phyloP scores from a whole-genome alignment of 2,888 invertebrate species.

The Eumacrocentrus americanus region DNA sequence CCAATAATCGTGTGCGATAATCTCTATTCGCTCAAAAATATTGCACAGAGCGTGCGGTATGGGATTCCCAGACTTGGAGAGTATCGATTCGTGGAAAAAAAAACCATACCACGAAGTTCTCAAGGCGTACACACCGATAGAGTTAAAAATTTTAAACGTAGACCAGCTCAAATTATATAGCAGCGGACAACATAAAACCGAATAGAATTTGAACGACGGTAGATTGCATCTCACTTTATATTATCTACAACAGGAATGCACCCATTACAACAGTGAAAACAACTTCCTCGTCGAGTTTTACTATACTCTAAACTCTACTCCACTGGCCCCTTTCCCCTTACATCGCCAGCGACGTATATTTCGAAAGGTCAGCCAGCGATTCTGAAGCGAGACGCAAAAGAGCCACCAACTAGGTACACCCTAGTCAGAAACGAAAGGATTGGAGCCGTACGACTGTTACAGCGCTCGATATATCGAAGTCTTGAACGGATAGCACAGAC shows the following conservation, averaged over 20 bases:
- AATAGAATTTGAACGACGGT: conserved; percentile 24
- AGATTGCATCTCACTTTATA: conserved; percentile 28
- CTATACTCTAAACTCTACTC: conserved; percentile 21
- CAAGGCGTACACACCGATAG: not conserved
- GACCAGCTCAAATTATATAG: too few relatives aligned
- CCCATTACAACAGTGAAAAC: conserved; percentile 32
- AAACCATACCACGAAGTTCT: not conserved
- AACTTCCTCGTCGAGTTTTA: conserved; percentile 36
- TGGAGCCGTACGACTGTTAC: too few relatives aligned
- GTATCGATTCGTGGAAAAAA: not conserved
- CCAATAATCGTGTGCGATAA: too few relatives aligned
- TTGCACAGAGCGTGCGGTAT: not conserved
- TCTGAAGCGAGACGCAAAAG: conserved; percentile 36
- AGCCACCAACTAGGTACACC: conserved; percentile 7
- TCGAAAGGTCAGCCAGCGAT: conserved; percentile 42
- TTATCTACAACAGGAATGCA: conserved; percentile 14
- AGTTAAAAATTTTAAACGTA: too few relatives aligned
- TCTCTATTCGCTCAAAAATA: too few relatives aligned
- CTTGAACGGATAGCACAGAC: too few relatives aligned
- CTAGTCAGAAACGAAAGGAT: conserved; percentile 26
- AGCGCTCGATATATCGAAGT: not conserved
- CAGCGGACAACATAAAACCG: conserved; percentile 19
- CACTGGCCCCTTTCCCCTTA: conserved; percentile 12
- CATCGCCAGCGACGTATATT: conserved; percentile 29
- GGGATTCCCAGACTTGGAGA: not conserved